Evolutionary conservation across 2,113 vertebrate species (phyloP).

Genomic region (Xiphophorus hellerii): DNA sequence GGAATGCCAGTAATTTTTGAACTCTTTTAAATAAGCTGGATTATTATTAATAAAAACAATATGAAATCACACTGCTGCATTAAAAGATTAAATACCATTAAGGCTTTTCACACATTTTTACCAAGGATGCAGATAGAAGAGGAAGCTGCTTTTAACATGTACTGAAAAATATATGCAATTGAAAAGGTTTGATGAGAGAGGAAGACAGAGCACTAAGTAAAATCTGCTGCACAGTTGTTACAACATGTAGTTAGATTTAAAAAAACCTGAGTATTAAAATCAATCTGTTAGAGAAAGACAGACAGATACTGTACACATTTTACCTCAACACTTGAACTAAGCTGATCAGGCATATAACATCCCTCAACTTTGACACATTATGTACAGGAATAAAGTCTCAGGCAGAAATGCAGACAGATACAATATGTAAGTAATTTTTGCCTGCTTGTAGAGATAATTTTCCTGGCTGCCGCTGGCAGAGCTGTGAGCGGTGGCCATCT

Average conservation of each 20-base stretch:
- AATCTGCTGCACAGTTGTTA: background rate
- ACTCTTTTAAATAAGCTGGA: too few species aligned
- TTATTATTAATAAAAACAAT: too few species aligned
- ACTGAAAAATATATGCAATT: background rate
- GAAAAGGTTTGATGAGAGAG: background rate
- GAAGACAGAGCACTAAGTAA: background rate
- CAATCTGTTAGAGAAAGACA: too few species aligned
- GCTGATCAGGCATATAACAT: conserved; percentile 11
- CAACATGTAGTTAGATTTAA: too few species aligned
- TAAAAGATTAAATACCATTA: too few species aligned
- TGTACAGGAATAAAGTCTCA: background rate
- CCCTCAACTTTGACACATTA: background rate
- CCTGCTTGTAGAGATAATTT: conserved; percentile 39
- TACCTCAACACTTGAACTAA: conserved; percentile 15
- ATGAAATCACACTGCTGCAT: too few species aligned
- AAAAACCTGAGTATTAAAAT: too few species aligned
- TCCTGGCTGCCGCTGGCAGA: conserved; percentile 39
- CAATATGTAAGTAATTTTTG: conserved; percentile 28
- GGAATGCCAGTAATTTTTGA: background rate
- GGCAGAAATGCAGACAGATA: conserved; percentile 21
- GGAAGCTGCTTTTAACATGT: too few species aligned
- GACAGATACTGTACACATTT: background rate
- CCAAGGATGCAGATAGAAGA: too few species aligned
- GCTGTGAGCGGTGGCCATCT: conserved; percentile 60
- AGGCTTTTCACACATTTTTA: too few species aligned